These are phyloP conservation scores for Molothrus aeneus DNA, from an alignment of 2,797 vertebrate genomes.

Conservation along the genomic window DNA sequence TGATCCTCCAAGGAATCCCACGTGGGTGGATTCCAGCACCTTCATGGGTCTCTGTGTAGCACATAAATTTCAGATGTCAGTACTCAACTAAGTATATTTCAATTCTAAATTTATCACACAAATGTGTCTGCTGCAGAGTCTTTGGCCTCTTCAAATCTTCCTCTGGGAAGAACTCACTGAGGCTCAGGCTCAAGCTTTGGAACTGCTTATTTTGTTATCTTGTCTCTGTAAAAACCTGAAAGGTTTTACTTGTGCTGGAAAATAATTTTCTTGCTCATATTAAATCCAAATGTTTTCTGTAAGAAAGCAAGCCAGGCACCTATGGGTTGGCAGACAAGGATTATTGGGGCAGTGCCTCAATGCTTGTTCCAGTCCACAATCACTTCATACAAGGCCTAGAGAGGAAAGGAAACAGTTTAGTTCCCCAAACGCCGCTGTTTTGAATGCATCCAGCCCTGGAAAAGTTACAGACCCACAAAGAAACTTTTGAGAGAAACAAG, in stretches of 20 bases:
- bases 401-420: background rate
- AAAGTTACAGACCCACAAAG: background rate
- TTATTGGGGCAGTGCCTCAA: background rate
- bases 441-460: background rate
- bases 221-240: background rate
- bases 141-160: background rate
- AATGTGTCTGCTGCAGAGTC: background rate
- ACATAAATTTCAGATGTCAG: background rate
- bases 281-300: background rate
- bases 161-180: background rate
- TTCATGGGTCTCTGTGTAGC: background rate
- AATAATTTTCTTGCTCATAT: background rate
- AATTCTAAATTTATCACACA: constrained; percentile 14
- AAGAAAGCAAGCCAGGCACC: background rate
- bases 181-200: background rate
- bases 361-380: background rate
- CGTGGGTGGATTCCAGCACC: background rate
- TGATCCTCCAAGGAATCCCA: background rate
- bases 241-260: background rate
- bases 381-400: background rate
- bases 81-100: background rate
- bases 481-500: background rate
- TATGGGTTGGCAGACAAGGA: background rate
- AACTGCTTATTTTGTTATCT: background rate
- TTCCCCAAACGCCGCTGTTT: accelerated